Base-by-base conservation (phyloP, 2,888 invertebrate species). In the Pogonocherus hispidulus region DNA sequence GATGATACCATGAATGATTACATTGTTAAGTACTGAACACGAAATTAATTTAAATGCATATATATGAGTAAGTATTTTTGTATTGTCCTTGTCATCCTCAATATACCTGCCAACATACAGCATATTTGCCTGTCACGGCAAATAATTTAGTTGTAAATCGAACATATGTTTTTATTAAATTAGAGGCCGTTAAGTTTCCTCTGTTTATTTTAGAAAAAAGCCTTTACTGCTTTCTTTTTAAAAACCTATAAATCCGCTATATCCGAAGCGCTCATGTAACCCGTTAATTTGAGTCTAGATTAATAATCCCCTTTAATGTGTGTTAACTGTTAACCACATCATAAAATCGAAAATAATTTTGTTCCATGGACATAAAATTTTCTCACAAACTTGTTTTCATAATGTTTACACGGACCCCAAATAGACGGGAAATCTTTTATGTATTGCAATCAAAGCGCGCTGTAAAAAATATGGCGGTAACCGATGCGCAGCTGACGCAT, bases 341-440 rank as follows among this genome's bases (percentile, higher is more conserved):
- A 59, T 59, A 59, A 59, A 59, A 59, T 59, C 59, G 59, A 59
- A 47, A 59, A 59, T 59, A 59, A 59, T 59, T 59, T 59, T 47
- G 59, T 59, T 59, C 59, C 27, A 23, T 46, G 19, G 47, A 47
- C 47, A 44, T 59, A 59, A 59, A 59, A 59, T 59, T 59, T 59
- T 47, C 59, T 59, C 32, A 14, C 41, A 44, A 59, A 47, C 59
- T 59, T 46, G 59, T 59, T 59, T 59, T 59, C 59, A 47, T 59
- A 59, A 59, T 59, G 59, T 59, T 59, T 59, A 59, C 59, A 59
- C 46, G 59, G 19, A 46, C 32, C 59, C 59, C 59, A 59, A 59
- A 59, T 59, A 59, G 59, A 59, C 46, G 47, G 59, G 32, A 59
- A 59, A 47, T 47, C 59, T 59, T 59, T 59, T 59, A 59, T 59